Evolutionary conservation across 2,888 invertebrate genomes (phyloP).

Genomic region (Vandiemenella viatica): DNA sequence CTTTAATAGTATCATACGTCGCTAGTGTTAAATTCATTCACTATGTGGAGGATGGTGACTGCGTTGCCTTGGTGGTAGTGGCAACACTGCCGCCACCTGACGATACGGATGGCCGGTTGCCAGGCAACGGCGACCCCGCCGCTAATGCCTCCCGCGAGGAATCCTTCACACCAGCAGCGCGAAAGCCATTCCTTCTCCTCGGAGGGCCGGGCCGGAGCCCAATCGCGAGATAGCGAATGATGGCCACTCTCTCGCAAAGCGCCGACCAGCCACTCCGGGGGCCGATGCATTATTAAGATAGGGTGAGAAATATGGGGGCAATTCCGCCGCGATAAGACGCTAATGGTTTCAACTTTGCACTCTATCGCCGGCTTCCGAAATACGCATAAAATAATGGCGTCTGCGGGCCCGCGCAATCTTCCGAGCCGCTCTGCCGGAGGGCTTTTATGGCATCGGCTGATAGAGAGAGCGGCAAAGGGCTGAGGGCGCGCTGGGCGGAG

Average conservation of each 20-base stretch:
- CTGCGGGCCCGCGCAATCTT: conserved; percentile 7
- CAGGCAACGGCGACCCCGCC: conserved; percentile 1
- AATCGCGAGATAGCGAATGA: conserved; percentile 11
- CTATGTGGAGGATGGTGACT: no score
- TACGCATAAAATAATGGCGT: conserved; percentile 16
- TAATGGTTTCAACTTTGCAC: conserved; percentile 44
- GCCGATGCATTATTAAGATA: conserved; percentile 33
- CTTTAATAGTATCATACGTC: no score
- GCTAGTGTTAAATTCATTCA: no score
- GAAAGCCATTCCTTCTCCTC: conserved; percentile 13
- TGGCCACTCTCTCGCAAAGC: conserved; percentile 1
- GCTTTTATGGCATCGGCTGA: conserved; percentile 7
- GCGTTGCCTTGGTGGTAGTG: no score
- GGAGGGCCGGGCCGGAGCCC: no score
- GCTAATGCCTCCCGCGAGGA: conserved; percentile 7
- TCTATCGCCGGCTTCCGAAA: conserved; percentile 30
- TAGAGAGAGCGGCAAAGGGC: neutral
- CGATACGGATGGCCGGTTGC: neutral
- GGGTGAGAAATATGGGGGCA: conserved; percentile 34
- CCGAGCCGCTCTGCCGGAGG: no score
- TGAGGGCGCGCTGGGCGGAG: conserved; percentile 14
- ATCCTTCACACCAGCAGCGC: conserved; percentile 16
- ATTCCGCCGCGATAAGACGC: conserved; percentile 37
- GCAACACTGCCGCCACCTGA: no score
- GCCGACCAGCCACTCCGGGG: conserved; percentile 14